Conservation (phyloP, 2,888 invertebrate species). For the Druceiella hillmani region DNA sequence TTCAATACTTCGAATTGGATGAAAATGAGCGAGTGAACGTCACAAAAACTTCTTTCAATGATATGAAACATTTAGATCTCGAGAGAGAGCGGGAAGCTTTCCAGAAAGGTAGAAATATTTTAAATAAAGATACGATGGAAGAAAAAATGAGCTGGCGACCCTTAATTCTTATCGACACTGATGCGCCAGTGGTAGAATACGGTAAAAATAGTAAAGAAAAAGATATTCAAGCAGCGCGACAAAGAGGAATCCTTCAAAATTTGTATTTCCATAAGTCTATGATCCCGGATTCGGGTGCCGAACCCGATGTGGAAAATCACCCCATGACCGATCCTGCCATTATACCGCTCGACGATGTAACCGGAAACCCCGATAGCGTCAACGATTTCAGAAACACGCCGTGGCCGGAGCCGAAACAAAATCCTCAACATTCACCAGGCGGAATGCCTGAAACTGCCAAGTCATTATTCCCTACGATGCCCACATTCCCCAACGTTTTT, state of each 20-base stretch:
- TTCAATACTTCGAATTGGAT: slow-evolving; percentile 90
- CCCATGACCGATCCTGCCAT: slow-evolving; percentile 69
- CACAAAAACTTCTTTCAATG: slow-evolving; percentile 82
- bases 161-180: slow-evolving; percentile 63
- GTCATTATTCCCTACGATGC: slow-evolving; percentile 44
- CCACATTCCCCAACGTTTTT: slow-evolving; percentile 44
- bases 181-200: slow-evolving; percentile 60
- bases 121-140: slow-evolving; percentile 75
- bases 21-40: slow-evolving; percentile 96
- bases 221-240: slow-evolving; percentile 80
- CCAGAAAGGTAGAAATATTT: slow-evolving; percentile 68
- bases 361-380: slow-evolving; percentile 74
- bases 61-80: slow-evolving; percentile 88
- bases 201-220: slow-evolving; percentile 83
- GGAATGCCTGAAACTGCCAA: no score
- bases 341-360: slow-evolving; percentile 86
- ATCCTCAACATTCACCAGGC: slow-evolving; percentile 41
- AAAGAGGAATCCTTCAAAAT: slow-evolving; percentile 77
- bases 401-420: slow-evolving; percentile 81
- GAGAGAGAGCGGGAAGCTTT: slow-evolving; percentile 80
- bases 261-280: slow-evolving; percentile 74
- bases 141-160: slow-evolving; percentile 73
- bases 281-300: slow-evolving; percentile 82
- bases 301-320: slow-evolving; percentile 81
- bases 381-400: slow-evolving; percentile 71